Evolutionary conservation across 2,113 vertebrate genomes (phyloP), one percentile per base, ranked within the genome.

Genomic region (Percina caprodes): DNA sequence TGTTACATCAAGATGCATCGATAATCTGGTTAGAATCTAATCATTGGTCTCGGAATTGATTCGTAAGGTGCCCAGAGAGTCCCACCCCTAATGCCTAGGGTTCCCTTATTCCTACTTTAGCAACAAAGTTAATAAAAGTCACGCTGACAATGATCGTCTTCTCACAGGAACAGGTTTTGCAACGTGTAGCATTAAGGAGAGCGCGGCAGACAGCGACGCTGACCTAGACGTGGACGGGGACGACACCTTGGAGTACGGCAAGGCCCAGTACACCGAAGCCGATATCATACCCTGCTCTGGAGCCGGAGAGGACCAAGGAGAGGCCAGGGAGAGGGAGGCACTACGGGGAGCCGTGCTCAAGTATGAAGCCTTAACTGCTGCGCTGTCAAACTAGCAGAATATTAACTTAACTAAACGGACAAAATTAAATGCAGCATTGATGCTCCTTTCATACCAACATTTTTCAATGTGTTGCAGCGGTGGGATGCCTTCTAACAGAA

Each of bases 171-270:
- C 98, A 54, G 98, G 98, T 68, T 99, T 99, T 77, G 96, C 98
- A 83, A 98, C 98, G 92, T 99, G 98, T 93, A 99, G 96, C 0
- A 96, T 97, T 77, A 99, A 99, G 89, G 98, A 99, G 91, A 98
- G 96, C 63, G 96, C 97, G 0, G 98, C 97, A 0, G 98, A 99
- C 94, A 99, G 98, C 0, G 98, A 99, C 0, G 98, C 96, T 0
- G 98, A 99, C 94, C 95, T 99, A 49, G 98, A 99, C 62, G 98
- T 99, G 87, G 98, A 99, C 77, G 98, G 98, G 51, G 98, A 99
- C 0, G 98, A 99, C 96, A 99, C 98, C 54, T 92, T 99, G 89
- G 98, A 99, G 88, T 99, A 99, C 1, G 98, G 98, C 86, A 99
- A 99, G 92, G 96, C 98, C 84, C 98, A 99, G 96, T 99, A 99